These are phyloP conservation scores for Stichodactyla helianthus DNA, from an alignment of 64 coral and sea anemone species.

Conservation along the genomic window DNA sequence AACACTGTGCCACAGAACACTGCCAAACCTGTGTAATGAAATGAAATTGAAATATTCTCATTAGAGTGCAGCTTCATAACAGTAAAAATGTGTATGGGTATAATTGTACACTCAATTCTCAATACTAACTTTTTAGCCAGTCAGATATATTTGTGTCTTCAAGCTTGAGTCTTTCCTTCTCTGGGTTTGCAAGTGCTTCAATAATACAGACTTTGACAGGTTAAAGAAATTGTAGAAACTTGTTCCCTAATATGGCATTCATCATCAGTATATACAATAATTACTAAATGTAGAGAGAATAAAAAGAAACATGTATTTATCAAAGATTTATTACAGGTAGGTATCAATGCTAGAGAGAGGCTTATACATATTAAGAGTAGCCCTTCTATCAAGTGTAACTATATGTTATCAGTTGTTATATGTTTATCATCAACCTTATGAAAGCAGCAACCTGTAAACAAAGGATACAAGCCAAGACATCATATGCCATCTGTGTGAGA, in stretches of 20 bases:
- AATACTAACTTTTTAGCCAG: constrained; percentile 90
- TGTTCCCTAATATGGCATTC: not conserved
- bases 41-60: not conserved
- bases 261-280: too few species aligned
- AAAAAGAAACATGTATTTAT: too few species aligned
- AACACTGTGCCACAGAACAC: constrained; percentile 96
- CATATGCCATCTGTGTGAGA: constrained; percentile 90
- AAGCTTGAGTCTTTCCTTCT: constrained; percentile 90
- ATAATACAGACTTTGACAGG: constrained; percentile 85
- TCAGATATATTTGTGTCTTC: constrained; percentile 98
- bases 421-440: too few species aligned
- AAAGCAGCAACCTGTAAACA: not conserved
- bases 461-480: constrained; percentile 99
- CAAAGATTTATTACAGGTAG: too few species aligned
- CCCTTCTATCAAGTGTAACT: too few species aligned
- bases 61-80: too few species aligned
- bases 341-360: too few species aligned
- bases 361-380: too few species aligned
- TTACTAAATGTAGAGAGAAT: too few species aligned
- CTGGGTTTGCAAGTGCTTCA: constrained; percentile 97
- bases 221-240: constrained; percentile 39
- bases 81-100: not conserved
- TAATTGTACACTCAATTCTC: not conserved
- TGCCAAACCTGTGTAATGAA: constrained; percentile 59
- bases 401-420: too few species aligned